These are phyloP conservation scores for Brachionus rubens DNA, from an alignment of 1,140 invertebrate species.

Conservation along the genomic window DNA sequence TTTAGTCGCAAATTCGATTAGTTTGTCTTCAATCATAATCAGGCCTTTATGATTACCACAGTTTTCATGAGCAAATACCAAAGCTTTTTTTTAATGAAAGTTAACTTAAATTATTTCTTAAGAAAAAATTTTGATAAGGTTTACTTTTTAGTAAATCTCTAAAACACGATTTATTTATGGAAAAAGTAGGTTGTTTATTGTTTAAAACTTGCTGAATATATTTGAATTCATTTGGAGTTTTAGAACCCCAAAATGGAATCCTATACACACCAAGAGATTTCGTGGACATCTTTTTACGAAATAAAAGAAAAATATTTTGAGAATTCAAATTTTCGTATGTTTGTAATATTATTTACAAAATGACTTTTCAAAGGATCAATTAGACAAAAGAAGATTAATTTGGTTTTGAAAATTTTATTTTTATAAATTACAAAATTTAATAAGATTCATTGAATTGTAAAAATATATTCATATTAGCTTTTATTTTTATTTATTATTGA, in stretches of 20 bases:
- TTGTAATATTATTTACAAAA: too few relatives aligned
- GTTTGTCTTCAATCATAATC: not conserved
- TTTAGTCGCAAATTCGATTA: not conserved
- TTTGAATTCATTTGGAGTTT: conserved; percentile 1
- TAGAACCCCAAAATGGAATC: conserved; percentile 10
- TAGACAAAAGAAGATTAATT: too few relatives aligned
- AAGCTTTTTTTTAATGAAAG: not conserved
- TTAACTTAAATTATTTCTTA: not conserved
- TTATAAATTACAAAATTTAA: too few relatives aligned
- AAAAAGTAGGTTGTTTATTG: not conserved
- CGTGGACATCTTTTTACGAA: too few relatives aligned
- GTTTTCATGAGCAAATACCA: not conserved
- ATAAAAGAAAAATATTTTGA: too few relatives aligned
- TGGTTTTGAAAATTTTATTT: too few relatives aligned
- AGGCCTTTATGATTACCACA: not conserved
- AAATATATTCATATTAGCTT: too few relatives aligned
- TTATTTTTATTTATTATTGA: too few relatives aligned
- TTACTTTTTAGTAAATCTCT: not conserved
- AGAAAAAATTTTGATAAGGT: not conserved
- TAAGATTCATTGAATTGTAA: too few relatives aligned
- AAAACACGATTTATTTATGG: not conserved
- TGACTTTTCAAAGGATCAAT: too few relatives aligned
- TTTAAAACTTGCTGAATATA: conserved; percentile 6
- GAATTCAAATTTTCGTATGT: too few relatives aligned
- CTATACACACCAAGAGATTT: not conserved